Percentiles rank a stretch among this genome's conserved stretches.
phyloP scores from a whole-genome alignment of 2,888 invertebrate genomes.

The Acanthococcus lagerstroemiae region DNA sequence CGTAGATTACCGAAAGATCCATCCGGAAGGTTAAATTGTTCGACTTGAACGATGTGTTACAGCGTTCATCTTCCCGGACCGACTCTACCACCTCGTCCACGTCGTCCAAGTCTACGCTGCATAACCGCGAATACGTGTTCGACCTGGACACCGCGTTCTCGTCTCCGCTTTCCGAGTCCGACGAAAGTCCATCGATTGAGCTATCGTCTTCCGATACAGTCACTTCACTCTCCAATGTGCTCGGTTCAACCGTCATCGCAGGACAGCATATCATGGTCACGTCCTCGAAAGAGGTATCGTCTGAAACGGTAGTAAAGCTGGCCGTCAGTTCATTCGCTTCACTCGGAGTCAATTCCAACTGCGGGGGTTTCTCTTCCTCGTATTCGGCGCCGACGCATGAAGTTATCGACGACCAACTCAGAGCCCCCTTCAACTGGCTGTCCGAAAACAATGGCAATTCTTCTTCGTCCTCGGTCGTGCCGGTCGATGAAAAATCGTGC shows the following conservation, averaged over 20 bases:
- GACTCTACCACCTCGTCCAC: neutral
- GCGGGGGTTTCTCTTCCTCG: conserved; percentile 1
- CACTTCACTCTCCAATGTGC: too few species aligned
- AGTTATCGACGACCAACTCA: conserved; percentile 4
- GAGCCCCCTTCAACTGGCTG: neutral
- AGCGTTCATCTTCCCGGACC: neutral
- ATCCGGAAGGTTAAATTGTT: neutral
- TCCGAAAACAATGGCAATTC: neutral
- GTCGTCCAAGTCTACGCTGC: conserved; percentile 2
- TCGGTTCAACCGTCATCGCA: neutral
- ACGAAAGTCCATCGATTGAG: neutral
- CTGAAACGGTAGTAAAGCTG: conserved; percentile 10
- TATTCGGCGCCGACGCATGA: conserved; percentile 16
- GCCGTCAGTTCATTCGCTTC: conserved; percentile 5
- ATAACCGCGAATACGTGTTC: neutral
- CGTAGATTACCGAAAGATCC: conserved; percentile 13
- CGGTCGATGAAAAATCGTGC: conserved; percentile 17
- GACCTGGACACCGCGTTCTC: neutral
- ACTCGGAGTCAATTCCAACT: neutral
- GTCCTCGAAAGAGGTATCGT: conserved; percentile 17
- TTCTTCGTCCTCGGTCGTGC: conserved; percentile 19
- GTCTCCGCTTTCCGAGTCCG: neutral
- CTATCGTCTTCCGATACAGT: neutral
- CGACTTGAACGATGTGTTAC: neutral
- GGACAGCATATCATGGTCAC: conserved; percentile 3